Evolutionary conservation across 2,113 vertebrate genomes (phyloP).

Genomic region (Acrocephalus kingi): DNA sequence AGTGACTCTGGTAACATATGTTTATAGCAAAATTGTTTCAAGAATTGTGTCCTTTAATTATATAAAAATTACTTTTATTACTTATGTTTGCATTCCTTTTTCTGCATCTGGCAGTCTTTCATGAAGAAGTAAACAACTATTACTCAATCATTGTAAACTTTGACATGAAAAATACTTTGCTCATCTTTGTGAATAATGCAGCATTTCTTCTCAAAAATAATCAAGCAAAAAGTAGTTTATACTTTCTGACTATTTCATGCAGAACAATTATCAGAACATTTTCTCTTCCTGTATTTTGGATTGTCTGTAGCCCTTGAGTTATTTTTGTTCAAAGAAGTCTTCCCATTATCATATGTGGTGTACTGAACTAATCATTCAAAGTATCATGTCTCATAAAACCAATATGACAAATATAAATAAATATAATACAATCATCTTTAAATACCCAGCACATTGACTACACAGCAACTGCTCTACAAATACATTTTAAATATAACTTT

Average conservation of each 20-base stretch:
- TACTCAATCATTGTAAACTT: not conserved
- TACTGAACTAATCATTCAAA: not conserved
- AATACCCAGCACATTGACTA: not conserved
- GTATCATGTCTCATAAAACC: not conserved
- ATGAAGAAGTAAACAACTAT: not conserved
- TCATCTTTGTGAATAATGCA: not conserved
- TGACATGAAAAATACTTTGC: not conserved
- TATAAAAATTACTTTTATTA: not conserved
- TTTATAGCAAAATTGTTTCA: not conserved
- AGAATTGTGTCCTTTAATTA: not conserved
- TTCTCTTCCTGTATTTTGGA: not conserved
- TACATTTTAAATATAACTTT: not conserved
- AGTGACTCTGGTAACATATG: not conserved
- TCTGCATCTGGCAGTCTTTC: not conserved
- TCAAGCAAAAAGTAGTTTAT: not conserved
- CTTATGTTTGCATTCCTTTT: not conserved
- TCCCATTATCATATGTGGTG: no score
- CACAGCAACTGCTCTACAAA: not conserved
- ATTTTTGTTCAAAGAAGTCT: not conserved
- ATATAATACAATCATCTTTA: not conserved
- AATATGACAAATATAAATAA: not conserved
- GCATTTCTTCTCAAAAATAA: not conserved
- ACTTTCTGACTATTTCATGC: not conserved
- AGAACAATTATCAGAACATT: not conserved
- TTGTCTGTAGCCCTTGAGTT: not conserved